phyloP scores from a whole-genome alignment of 1,140 invertebrate species.

The Gerris buenoi region DNA sequence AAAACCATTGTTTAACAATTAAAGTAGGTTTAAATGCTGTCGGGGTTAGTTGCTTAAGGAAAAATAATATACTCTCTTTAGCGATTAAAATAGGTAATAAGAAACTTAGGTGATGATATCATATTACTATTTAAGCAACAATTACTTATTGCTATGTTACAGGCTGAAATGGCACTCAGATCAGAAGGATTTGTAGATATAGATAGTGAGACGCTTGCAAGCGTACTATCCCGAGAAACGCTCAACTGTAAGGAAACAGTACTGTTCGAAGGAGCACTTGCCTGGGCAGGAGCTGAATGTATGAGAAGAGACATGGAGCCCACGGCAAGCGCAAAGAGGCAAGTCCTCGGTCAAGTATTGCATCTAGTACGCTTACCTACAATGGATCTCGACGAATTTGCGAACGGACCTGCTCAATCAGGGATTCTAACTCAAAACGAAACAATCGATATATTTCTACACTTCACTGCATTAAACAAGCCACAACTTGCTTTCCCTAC shows the following conservation, averaged over 20 bases:
- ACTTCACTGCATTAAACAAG: conserved; percentile 70
- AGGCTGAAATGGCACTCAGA: conserved; percentile 82
- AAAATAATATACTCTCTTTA: too few relatives aligned
- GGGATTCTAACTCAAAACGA: conserved; percentile 77
- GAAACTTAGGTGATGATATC: too few relatives aligned
- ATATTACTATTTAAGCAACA: too few relatives aligned
- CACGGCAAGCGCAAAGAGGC: conserved; percentile 42
- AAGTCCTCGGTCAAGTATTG: conserved; percentile 57
- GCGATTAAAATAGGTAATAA: too few relatives aligned
- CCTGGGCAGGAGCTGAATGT: conserved; percentile 78
- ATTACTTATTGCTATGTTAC: conserved; percentile 30
- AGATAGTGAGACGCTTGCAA: conserved; percentile 73
- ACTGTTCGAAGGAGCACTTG: conserved; percentile 73
- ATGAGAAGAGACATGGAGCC: conserved; percentile 58
- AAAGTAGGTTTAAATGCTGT: too few relatives aligned
- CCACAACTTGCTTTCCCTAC: conserved; percentile 65
- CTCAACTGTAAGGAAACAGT: conserved; percentile 81
- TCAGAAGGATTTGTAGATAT: conserved; percentile 89
- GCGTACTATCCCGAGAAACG: conserved; percentile 72
- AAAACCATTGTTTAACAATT: too few relatives aligned
- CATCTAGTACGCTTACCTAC: conserved; percentile 77
- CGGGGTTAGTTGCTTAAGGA: too few relatives aligned
- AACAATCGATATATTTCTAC: conserved; percentile 80
- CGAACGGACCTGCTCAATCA: conserved; percentile 74
- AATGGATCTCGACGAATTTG: conserved; percentile 80